Percentiles rank a stretch among this genome's conserved stretches.
Evolutionary conservation across 1,140 invertebrate species (phyloP).

Genomic region (Pseudobourletiella spinata): DNA sequence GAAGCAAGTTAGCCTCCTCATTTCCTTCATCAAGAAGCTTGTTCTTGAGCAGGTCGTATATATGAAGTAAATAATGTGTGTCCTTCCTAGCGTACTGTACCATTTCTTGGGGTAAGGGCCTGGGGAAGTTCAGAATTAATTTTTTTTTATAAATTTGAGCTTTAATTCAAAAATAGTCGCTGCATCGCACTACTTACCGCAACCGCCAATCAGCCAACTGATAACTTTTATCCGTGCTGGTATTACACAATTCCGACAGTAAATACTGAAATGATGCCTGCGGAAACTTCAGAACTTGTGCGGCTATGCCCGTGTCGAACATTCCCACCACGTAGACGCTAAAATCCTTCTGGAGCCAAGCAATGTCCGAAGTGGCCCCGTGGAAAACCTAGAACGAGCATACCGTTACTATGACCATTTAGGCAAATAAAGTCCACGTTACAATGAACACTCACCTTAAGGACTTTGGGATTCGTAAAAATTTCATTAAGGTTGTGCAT

Average conservation of each 20-base stretch:
- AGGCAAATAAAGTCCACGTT: too few species aligned
- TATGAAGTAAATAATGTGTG: conserved; percentile 90
- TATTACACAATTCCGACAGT: conserved; percentile 65
- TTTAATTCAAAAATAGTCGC: too few species aligned
- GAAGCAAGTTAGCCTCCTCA: conserved; percentile 58
- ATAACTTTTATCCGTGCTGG: conserved; percentile 77
- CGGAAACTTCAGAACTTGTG: conserved; percentile 61
- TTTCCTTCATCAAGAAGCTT: conserved; percentile 64
- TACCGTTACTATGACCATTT: too few species aligned
- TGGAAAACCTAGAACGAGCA: conserved; percentile 80
- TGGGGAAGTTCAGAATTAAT: too few species aligned
- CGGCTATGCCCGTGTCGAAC: conserved; percentile 91
- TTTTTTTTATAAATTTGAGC: too few species aligned
- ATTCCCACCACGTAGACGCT: conserved; percentile 92
- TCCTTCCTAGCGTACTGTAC: conserved; percentile 84
- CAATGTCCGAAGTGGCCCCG: conserved; percentile 77
- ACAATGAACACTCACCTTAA: conserved; percentile 82
- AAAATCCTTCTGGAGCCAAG: conserved; percentile 93
- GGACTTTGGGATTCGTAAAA: conserved; percentile 79
- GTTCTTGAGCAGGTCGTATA: conserved; percentile 74
- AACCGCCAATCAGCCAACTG: conserved; percentile 96
- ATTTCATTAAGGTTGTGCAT: conserved; percentile 78
- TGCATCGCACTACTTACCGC: too few species aligned
- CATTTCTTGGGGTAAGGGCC: conserved; percentile 76
- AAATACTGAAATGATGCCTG: conserved; percentile 69